Evolutionary conservation across 2,113 vertebrate species (phyloP).

Genomic region (Lasiurus borealis): DNA sequence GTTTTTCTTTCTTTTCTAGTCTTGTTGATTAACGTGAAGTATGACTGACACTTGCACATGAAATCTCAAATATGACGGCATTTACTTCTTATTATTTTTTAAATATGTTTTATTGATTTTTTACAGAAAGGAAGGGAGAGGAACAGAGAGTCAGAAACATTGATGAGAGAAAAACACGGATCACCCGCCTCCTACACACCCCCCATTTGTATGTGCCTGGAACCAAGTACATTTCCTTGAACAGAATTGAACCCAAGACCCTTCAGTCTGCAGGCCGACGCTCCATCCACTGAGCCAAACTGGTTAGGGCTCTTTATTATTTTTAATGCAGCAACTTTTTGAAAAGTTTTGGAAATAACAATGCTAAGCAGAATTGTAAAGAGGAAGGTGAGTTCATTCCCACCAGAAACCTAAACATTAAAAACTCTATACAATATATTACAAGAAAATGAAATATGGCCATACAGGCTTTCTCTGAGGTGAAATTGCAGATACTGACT

Average conservation of each 20-base stretch:
- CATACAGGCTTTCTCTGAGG: not conserved
- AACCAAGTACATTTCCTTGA: too few relatives aligned
- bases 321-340: slow-evolving; percentile 15
- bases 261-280: too few relatives aligned
- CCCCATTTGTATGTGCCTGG: too few relatives aligned
- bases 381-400: not conserved
- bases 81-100: too few relatives aligned
- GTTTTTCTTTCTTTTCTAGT: not conserved
- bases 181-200: too few relatives aligned
- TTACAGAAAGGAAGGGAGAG: too few relatives aligned
- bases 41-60: not conserved
- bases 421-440: not conserved
- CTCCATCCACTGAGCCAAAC: too few relatives aligned
- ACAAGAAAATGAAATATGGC: not conserved
- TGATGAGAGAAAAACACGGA: too few relatives aligned
- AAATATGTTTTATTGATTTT: too few relatives aligned
- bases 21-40: not conserved
- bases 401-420: not conserved
- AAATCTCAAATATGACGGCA: not conserved
- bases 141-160: too few relatives aligned
- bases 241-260: too few relatives aligned
- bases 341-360: slow-evolving; percentile 33
- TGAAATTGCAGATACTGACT: not conserved
- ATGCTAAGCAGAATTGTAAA: not conserved
- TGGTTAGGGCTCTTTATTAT: not conserved